Percentiles rank a stretch among this genome's conserved stretches.
Conservation (phyloP, 1,140 invertebrate species). For the Hyles euphorbiae region DNA sequence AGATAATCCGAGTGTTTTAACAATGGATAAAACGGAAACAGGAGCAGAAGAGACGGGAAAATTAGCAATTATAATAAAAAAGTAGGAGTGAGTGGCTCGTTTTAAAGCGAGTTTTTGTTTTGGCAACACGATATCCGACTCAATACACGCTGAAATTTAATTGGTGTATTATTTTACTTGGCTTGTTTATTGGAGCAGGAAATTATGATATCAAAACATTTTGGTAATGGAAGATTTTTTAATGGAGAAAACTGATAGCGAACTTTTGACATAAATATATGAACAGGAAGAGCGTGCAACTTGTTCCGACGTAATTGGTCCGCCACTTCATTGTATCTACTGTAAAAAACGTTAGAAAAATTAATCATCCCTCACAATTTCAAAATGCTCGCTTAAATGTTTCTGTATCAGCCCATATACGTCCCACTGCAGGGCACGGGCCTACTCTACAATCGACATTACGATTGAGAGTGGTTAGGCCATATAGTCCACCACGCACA, state of each 20-base stretch:
- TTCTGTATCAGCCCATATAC: too few species aligned
- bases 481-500: too few species aligned
- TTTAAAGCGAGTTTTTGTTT: constrained; percentile 42
- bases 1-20: constrained; percentile 62
- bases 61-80: constrained; percentile 60
- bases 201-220: background rate
- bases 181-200: background rate
- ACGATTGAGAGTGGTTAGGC: too few species aligned
- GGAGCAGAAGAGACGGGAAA: constrained; percentile 42
- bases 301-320: too few species aligned
- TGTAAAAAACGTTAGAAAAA: too few species aligned
- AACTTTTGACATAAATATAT: too few species aligned
- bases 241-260: background rate
- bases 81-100: constrained; percentile 30
- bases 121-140: constrained; percentile 32
- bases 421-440: too few species aligned
- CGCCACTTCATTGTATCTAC: too few species aligned
- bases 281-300: too few species aligned
- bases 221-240: background rate
- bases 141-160: background rate
- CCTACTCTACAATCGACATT: too few species aligned
- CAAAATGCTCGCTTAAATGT: too few species aligned
- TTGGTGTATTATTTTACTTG: background rate
- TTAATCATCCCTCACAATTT: too few species aligned
- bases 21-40: constrained; percentile 47